Evolutionary conservation across 2,797 vertebrate genomes (phyloP), one percentile per base, ranked within the genome.

Genomic region (Falco columbarius): DNA sequence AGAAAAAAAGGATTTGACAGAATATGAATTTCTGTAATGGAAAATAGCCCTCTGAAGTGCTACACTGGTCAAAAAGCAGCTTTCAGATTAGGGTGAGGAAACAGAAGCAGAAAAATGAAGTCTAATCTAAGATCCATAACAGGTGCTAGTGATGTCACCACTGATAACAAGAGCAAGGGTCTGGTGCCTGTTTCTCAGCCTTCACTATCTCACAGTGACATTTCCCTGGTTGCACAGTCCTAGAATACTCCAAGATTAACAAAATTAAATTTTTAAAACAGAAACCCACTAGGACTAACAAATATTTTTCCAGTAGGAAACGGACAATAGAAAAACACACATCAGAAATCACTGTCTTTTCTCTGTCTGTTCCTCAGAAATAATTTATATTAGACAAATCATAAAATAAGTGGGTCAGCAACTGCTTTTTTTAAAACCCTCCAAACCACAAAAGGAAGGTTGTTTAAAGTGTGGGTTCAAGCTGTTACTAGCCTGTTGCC

Each of bases 401-500:
- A 83, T 38, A 42, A 56, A 81, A 83, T 17, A 89, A 89, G 26
- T 62, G 73, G 59, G 62, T 79, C 82, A 95, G 12, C 7, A 23
- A 73, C 29, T 75, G 42, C 5, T 81, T 89, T 91, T 51, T 84
- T 75, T n/a, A 24, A 92, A 92, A 59, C 23, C 14, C 32, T 76
- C 8, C 61, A 81, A 77, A 92, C 81, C n/a, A 3, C 82, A 90
- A 83, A 80, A 61, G 30, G 89, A 87, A 74, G 24, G 14, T 38
- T 89, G 9, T 86, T 93, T 71, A 38, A 83, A 81, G 49, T n/a
- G 47, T 5, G 34, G 23, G n/a, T 93, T 95, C 91, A 91, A 94
- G 89, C 54, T 80, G 67, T 66, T 80, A 63, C 86, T 81, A 94
- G 59, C 44, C 36, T 79, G 80, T 76, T 95, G 90, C 86, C 93